These are phyloP conservation scores for Thalassaphorura encarpata DNA, from an alignment of 1,140 invertebrate genomes.

Conservation along the genomic window DNA sequence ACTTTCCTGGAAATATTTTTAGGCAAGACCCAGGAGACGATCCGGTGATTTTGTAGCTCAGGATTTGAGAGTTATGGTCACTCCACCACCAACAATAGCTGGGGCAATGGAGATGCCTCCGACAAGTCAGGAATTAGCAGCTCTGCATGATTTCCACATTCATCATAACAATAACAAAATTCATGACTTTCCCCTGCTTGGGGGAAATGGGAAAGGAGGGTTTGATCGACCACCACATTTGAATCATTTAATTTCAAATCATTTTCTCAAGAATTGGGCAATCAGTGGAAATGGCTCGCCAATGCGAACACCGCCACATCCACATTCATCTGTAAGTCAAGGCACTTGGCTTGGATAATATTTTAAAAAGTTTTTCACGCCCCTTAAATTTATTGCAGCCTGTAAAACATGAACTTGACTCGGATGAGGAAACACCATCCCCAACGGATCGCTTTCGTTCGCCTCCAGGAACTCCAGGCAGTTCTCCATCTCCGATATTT, in stretches of 20 bases:
- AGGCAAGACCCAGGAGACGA: constrained; percentile 64
- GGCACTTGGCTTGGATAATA: no score
- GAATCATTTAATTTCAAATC: constrained; percentile 37
- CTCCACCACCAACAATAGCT: constrained; percentile 31
- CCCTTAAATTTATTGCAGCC: no score
- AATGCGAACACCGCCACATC: background rate
- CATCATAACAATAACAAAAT: constrained; percentile 4
- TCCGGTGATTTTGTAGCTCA: constrained; percentile 61
- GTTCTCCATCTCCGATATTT: background rate
- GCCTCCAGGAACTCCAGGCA: background rate
- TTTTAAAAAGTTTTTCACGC: no score
- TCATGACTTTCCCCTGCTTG: constrained; percentile 12
- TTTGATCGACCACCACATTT: constrained; percentile 30
- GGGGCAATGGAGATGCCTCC: constrained; percentile 37
- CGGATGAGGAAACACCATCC: constrained; percentile 1
- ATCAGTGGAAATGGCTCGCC: background rate
- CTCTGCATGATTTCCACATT: constrained; percentile 12
- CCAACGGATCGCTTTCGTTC: background rate
- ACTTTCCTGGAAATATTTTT: constrained; percentile 33
- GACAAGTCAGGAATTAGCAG: no score
- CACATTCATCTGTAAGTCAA: no score
- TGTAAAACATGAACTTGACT: constrained; percentile 2
- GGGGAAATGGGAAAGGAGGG: background rate
- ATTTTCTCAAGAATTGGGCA: background rate
- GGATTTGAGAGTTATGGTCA: constrained; percentile 40